Evolutionary conservation across 2,888 invertebrate genomes (phyloP).

Genomic region (Clivina fossor): DNA sequence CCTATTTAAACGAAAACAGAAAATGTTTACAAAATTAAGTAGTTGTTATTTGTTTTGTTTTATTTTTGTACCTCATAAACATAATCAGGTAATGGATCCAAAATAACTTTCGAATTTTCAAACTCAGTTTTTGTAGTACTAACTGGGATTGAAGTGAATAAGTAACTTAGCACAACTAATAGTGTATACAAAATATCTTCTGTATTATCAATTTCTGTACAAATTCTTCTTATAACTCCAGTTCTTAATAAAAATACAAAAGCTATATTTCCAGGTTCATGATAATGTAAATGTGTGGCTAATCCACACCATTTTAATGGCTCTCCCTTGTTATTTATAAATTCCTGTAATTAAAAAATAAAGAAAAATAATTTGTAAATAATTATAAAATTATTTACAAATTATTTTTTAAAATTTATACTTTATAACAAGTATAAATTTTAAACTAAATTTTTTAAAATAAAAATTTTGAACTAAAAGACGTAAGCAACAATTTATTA

Average conservation of each 20-base stretch:
- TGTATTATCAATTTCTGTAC: constrained; percentile 21
- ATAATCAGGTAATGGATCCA: constrained; percentile 23
- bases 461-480: too few relatives aligned
- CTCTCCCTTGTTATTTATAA: constrained; percentile 29
- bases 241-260: constrained; percentile 35
- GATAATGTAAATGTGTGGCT: constrained; percentile 36
- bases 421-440: neutral
- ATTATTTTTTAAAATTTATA: neutral
- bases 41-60: too few relatives aligned
- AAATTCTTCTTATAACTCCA: constrained; percentile 34
- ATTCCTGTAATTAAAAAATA: too few relatives aligned
- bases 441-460: too few relatives aligned
- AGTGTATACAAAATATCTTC: constrained; percentile 26
- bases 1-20: constrained; percentile 13
- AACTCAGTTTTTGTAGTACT: constrained; percentile 6
- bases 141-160: constrained; percentile 20
- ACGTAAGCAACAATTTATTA: too few relatives aligned
- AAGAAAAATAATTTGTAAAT: constrained; percentile 14
- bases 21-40: neutral
- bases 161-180: constrained; percentile 17
- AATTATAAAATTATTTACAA: neutral
- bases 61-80: constrained; percentile 14
- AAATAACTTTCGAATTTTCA: constrained; percentile 21
- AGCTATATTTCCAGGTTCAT: constrained; percentile 37
- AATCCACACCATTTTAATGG: constrained; percentile 34